Base-by-base conservation (phyloP, 2,888 invertebrate species). In the Drosophila algonquin region DNA sequence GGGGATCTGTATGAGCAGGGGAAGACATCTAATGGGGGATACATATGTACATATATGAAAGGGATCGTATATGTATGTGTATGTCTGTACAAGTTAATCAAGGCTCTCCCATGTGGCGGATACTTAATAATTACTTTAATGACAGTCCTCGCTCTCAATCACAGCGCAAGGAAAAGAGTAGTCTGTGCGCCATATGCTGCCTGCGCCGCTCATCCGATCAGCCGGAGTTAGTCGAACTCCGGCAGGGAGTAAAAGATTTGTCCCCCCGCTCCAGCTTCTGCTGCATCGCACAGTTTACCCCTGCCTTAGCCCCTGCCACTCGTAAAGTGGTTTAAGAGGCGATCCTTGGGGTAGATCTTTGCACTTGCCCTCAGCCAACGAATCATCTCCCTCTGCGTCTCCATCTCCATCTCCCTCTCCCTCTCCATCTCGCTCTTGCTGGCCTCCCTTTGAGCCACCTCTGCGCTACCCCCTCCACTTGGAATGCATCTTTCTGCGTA, bases 61-160 rank as follows among this genome's bases (percentile, higher is more conserved):
- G 21, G 21, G 16, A 30, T 21, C 8, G 7, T 30, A 30, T 8
- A 30, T 30, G 30, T 8, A 30, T 30, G 30, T 30, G 24, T 30
- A 55, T 24, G 21, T 21, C 21, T 30, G 30, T 30, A 46, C 30
- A 48, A 47, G 47, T 54, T 54, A 54, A 62, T 62, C 61, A 48
- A 52, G 47, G 18, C 52, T 59, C 8, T 9, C 55, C 35, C 51
- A 61, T n/a, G 48, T 50, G 71, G 44, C 52, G 72, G 24, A 61
- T 70, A 59, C 67, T 48, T 72, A 14, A 54, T 72, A 74, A 65
- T 55, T 55, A 46, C 35, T 48, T 64, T 68, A 68, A 68, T 68
- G 63, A 56, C 44, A 40, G 35, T 53, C 50, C 40, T 18, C 14
- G 14, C 35, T 12, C 53, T 9, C 9, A 24, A 18, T 12, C 32